Conservation (phyloP, 2,797 vertebrate species). For the Phataginus tricuspis region DNA sequence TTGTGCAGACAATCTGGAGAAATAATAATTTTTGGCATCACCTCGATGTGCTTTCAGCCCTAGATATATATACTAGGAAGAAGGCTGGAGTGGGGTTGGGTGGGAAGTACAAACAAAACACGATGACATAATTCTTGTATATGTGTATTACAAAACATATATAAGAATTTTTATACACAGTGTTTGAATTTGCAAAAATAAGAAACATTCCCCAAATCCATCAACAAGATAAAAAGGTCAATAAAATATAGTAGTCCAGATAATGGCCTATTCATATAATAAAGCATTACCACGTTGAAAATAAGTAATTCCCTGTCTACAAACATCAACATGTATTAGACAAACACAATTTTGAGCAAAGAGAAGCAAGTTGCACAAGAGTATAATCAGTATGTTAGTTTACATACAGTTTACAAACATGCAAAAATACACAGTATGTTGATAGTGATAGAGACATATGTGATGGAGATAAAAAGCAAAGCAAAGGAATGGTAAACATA, state of each 20-base stretch:
- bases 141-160: not conserved
- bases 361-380: not conserved
- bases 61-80: not conserved
- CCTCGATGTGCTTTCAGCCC: not conserved
- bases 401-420: not conserved
- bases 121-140: not conserved
- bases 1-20: not conserved
- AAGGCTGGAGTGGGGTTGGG: not conserved
- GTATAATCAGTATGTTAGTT: not conserved
- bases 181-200: not conserved
- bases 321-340: not conserved
- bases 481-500: not conserved
- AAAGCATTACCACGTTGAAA: not conserved
- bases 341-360: not conserved
- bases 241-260: not conserved
- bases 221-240: not conserved
- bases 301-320: not conserved
- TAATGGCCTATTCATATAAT: not conserved
- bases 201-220: not conserved
- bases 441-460: not conserved
- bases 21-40: not conserved
- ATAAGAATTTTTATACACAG: not conserved
- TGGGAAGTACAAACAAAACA: not conserved
- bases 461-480: not conserved
- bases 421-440: not conserved